phyloP scores from a whole-genome alignment of 2,888 invertebrate genomes.

The Spisula solida region DNA sequence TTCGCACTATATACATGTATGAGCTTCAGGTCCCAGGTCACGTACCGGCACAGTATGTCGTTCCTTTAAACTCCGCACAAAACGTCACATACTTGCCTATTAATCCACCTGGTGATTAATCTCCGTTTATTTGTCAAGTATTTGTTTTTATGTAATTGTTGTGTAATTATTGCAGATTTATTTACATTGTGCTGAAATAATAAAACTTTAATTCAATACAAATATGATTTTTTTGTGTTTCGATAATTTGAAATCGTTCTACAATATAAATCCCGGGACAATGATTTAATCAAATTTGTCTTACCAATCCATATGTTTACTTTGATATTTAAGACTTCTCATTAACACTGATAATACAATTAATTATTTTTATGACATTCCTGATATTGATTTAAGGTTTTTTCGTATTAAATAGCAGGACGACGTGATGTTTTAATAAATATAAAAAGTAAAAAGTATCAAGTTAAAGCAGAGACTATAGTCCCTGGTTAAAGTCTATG shows the following conservation, averaged over 20 bases:
- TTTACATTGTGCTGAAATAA: background rate
- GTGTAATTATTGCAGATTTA: background rate
- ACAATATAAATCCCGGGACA: background rate
- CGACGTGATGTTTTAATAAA: background rate
- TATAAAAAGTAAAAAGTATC: no score
- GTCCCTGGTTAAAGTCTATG: no score
- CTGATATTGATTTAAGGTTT: background rate
- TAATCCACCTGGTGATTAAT: background rate
- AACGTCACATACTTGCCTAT: background rate
- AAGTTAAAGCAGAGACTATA: no score
- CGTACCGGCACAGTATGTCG: background rate
- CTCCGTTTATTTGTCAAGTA: background rate
- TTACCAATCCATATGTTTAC: background rate
- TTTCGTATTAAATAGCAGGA: background rate
- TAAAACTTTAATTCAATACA: background rate
- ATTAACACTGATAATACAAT: background rate
- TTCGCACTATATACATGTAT: background rate
- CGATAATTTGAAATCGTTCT: background rate
- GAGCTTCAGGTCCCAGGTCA: background rate
- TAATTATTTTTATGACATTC: background rate
- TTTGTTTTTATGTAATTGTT: background rate
- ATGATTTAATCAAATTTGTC: background rate
- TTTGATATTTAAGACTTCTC: conserved; percentile 15
- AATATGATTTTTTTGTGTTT: background rate
- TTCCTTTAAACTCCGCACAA: no score